These are phyloP conservation scores for Festucalex cinctus DNA, from an alignment of 2,113 vertebrate species.

Conservation along the genomic window DNA sequence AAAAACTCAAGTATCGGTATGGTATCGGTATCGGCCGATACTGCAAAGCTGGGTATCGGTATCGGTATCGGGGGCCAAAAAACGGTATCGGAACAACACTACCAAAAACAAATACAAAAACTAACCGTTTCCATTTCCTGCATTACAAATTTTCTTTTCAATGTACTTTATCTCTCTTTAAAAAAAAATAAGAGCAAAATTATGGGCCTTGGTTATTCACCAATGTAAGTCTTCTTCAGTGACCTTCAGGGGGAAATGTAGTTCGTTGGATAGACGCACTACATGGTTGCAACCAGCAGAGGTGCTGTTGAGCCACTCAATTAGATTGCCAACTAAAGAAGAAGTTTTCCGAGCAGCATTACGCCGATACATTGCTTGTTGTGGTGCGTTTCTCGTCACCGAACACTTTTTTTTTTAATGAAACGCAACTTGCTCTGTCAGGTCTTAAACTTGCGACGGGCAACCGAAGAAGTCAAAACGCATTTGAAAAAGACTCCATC, in stretches of 20 bases:
- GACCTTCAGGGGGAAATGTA: too few relatives aligned
- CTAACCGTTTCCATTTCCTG: neutral
- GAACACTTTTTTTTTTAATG: neutral
- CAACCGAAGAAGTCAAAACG: neutral
- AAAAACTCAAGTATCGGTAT: too few relatives aligned
- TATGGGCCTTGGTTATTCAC: too few relatives aligned
- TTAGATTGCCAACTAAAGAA: too few relatives aligned
- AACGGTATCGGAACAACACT: too few relatives aligned
- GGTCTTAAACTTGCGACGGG: neutral
- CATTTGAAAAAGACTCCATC: neutral
- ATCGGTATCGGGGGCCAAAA: too few relatives aligned
- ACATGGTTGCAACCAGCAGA: neutral
- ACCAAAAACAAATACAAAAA: too few relatives aligned
- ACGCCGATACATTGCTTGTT: neutral
- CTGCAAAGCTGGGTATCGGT: too few relatives aligned
- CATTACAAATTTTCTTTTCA: neutral
- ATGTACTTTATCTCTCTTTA: neutral
- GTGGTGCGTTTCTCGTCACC: neutral
- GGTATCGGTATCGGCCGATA: too few relatives aligned
- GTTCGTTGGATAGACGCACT: neutral
- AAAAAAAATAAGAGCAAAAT: neutral
- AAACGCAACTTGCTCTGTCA: neutral
- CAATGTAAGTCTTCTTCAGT: too few relatives aligned
- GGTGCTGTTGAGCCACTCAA: too few relatives aligned
- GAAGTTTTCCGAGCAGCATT: too few relatives aligned